Evolutionary conservation across 2,113 vertebrate genomes (phyloP), one percentile per base, ranked within the genome.

Genomic region (Larimichthys polyactis): DNA sequence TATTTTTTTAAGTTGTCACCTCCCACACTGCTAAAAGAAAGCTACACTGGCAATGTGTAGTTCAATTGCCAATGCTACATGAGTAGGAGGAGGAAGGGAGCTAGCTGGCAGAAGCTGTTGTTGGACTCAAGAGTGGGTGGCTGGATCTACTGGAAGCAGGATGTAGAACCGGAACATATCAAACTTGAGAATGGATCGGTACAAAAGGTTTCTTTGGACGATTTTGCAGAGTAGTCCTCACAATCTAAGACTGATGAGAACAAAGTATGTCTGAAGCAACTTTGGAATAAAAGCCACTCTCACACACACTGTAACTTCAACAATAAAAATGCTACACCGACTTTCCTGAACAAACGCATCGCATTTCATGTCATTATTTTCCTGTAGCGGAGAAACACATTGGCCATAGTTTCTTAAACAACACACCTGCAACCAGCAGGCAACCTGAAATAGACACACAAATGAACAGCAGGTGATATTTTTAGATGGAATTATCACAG

Each of bases 381-480:
- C 58, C 64, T 48, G 24, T n/a, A 44, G 58, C 36, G 49, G 44
- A 71, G 44, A 76, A 44, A 46, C 36, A 15, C 32, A 5, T 65
- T 81, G 60, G 19, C 68, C 59, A 9, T 67, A n/a, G 59, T 40
- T 87, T 79, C n/a, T 78, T 69, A 80, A 82, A 60, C 52, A 58
- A 55, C 81, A 78, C 77, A 92, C 74, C 87, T 92, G 87, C 84
- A 82, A 76, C 74, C 78, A 79, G 75, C 82, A 80, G 55, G 51
- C 60, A 78, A 72, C 68, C 81, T 80, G 57, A 90, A 83, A 89
- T 20, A 64, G 73, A 83, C 75, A 82, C 55, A 70, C 79, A 91
- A 91, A 92, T 90, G 81, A 91, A 89, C 89, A 92, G 93, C 88
- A 90, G 90, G 89, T 82, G 91, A 78, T 93, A 94, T 93, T 94